Evolutionary conservation across 2,113 vertebrate species (phyloP).

Genomic region (Mohoua ochrocephala): DNA sequence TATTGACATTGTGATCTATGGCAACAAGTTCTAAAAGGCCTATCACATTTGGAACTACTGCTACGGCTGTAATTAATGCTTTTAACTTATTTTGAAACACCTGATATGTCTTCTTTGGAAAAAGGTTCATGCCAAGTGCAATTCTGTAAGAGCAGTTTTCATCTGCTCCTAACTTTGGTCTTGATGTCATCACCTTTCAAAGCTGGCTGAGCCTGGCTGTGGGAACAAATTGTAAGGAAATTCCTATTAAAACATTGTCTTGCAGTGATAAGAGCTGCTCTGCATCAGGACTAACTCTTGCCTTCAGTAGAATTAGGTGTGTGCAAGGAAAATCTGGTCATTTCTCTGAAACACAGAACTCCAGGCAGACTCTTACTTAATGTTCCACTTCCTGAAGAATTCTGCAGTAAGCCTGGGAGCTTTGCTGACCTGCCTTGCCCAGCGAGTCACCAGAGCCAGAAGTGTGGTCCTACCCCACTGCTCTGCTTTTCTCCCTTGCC

Average conservation of each 20-base stretch:
- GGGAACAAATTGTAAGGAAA: slow-evolving; percentile 1
- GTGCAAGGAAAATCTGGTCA: not conserved
- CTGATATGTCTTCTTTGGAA: not conserved
- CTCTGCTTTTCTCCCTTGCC: not conserved
- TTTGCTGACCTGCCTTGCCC: not conserved
- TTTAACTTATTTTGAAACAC: not conserved
- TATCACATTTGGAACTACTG: not conserved
- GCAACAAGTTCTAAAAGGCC: not conserved
- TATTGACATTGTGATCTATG: not conserved
- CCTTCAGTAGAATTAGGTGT: not conserved
- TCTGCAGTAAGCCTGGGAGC: not conserved
- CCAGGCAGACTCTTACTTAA: not conserved
- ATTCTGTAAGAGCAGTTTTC: not conserved
- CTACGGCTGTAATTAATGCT: not conserved
- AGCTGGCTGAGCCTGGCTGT: not conserved
- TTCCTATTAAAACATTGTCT: not conserved
- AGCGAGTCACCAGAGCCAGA: not conserved
- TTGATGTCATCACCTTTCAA: not conserved
- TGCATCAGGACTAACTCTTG: not conserved
- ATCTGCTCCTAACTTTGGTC: not conserved
- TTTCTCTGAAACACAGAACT: not conserved
- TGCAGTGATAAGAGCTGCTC: not conserved
- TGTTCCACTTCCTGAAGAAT: not conserved
- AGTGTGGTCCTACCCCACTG: not conserved
- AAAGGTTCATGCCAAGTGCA: not conserved